Evolutionary conservation across 1,140 invertebrate species (phyloP).

Genomic region (Drosophila nebulosa): DNA sequence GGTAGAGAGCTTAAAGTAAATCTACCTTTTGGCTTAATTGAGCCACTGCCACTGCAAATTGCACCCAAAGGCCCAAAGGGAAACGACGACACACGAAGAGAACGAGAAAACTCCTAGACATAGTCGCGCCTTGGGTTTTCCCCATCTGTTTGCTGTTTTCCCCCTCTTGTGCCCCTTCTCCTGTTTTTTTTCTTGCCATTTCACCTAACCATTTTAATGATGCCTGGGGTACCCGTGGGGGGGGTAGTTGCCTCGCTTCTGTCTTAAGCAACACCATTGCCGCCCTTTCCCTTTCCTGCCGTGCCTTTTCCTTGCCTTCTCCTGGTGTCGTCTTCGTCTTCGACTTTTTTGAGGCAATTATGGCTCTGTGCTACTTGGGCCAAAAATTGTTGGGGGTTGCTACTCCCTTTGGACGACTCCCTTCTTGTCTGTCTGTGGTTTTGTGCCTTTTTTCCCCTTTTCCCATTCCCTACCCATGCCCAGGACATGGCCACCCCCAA

Average conservation of each 20-base stretch:
- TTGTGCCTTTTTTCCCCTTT: no score
- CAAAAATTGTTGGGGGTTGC: conserved; percentile 74
- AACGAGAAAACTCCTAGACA: conserved; percentile 25
- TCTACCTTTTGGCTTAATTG: conserved; percentile 77
- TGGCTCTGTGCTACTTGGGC: conserved; percentile 75
- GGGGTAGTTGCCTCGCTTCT: conserved; percentile 1
- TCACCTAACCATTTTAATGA: conserved; percentile 74
- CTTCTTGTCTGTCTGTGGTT: no score
- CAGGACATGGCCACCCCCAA: background rate
- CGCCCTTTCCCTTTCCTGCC: conserved; percentile 34
- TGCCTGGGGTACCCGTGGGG: conserved; percentile 37
- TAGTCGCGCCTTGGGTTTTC: background rate
- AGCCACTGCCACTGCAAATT: conserved; percentile 70
- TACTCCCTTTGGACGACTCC: background rate
- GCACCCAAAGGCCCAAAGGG: conserved; percentile 66
- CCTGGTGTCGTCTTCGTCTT: conserved; percentile 24
- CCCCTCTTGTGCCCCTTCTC: conserved; percentile 5
- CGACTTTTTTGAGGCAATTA: conserved; percentile 50
- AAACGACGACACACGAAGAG: conserved; percentile 8
- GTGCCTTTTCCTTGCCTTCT: no score
- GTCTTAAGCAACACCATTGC: conserved; percentile 53
- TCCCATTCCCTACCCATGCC: no score
- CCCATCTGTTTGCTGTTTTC: background rate
- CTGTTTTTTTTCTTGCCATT: background rate
- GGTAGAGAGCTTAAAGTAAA: conserved; percentile 62